Percentiles rank a stretch among this genome's conserved stretches.
Evolutionary conservation across 2,888 invertebrate species (phyloP).

Genomic region (Gastrophysa polygoni): DNA sequence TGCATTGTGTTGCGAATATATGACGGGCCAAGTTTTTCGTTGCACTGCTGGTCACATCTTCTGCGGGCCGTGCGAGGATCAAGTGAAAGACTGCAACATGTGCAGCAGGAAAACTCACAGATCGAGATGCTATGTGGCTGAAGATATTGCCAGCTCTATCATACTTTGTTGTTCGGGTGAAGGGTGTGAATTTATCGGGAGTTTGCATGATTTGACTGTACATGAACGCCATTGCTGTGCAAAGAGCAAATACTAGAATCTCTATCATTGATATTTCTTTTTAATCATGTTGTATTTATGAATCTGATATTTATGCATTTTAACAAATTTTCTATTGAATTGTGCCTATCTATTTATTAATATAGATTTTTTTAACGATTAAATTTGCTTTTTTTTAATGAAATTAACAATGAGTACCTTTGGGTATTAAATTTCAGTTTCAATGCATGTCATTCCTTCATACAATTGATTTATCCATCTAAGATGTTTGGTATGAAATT

Average conservation of each 20-base stretch:
- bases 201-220: neutral
- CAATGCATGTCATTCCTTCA: too few relatives aligned
- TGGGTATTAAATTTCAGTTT: too few relatives aligned
- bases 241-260: too few relatives aligned
- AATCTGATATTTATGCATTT: too few relatives aligned
- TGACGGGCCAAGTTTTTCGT: neutral
- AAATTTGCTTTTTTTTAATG: too few relatives aligned
- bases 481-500: too few relatives aligned
- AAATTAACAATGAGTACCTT: too few relatives aligned
- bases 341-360: neutral
- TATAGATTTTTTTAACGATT: neutral
- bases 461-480: too few relatives aligned
- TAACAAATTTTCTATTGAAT: too few relatives aligned
- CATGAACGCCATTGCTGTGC: neutral
- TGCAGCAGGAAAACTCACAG: neutral
- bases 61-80: neutral
- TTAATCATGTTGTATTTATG: too few relatives aligned
- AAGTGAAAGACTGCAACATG: neutral
- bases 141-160: neutral
- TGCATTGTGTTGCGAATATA: neutral
- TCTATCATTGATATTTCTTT: too few relatives aligned
- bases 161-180: neutral
- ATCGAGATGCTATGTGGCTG: neutral
- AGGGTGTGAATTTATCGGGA: conserved; percentile 1
- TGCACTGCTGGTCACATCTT: neutral